Evolutionary conservation across 2,113 vertebrate genomes (phyloP).

Genomic region (Carassius gibelio): DNA sequence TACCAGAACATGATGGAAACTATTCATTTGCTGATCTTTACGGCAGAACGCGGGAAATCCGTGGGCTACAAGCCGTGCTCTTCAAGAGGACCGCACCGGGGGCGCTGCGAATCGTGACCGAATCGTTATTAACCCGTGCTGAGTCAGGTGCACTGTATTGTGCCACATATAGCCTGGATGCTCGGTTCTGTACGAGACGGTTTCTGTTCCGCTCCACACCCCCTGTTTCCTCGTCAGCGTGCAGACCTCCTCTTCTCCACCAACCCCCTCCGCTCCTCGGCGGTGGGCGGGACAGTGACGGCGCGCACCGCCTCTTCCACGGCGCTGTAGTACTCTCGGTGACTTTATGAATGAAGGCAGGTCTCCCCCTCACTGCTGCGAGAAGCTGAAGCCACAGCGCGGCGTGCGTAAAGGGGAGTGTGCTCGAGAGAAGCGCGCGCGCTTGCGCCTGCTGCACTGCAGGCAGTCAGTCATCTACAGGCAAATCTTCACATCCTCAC

Average conservation of each 20-base stretch:
- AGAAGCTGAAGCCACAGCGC: conserved; percentile 41
- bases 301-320: conserved; percentile 62
- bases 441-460: conserved; percentile 35
- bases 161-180: conserved; percentile 21
- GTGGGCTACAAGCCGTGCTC: neutral
- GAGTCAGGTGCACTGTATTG: neutral
- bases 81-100: neutral
- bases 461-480: neutral
- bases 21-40: neutral
- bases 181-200: conserved; percentile 31
- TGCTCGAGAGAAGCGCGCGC: conserved; percentile 22
- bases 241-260: conserved; percentile 40
- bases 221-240: conserved; percentile 24
- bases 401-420: conserved; percentile 41
- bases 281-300: conserved; percentile 54
- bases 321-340: conserved; percentile 67
- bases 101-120: neutral
- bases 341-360: conserved; percentile 74
- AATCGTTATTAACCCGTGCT: conserved; percentile 5
- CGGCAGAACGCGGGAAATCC: neutral
- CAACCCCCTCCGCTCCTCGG: conserved; percentile 33
- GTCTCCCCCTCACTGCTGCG: conserved; percentile 53
- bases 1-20: neutral
- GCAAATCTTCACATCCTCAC: neutral
- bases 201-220: conserved; percentile 38